Evolutionary conservation across 1,140 invertebrate genomes (phyloP), one percentile per base, ranked within the genome.

Genomic region (Bombus soroeensis): DNA sequence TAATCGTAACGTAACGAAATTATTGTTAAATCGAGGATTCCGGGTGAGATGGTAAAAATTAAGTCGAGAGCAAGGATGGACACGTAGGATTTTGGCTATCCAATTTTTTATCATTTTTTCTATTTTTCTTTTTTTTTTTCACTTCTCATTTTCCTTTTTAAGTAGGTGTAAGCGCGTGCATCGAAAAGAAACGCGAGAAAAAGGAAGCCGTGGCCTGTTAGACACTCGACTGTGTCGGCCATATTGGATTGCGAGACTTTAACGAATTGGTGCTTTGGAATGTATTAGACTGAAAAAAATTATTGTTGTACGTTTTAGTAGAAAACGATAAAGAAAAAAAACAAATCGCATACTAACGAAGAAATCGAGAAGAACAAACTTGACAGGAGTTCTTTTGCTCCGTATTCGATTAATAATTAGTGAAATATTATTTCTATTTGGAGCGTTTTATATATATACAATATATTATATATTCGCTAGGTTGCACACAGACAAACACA

Each of bases 271-370:
- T 95, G 94, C 94, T 95, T 94, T 91, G 93, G 89, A 94, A 94
- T 94, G 88, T 92, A 94, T 95, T 94, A 95, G 94, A 94, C 94
- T 95, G 94, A 95, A 79, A 53, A 94, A 79, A 78, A 94, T 94
- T 91, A 93, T 94, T 94, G 93, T 94, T 94, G 90, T 94, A 94
- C 89, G 79, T 94, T 94, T 88, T 91, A 91, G 89, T 83, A 78
- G 86, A 86, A 72, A 72, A 72, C 34, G 68, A 71, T 70, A 88
- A 80, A 79, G 57, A 77, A 79, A 91, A 83, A 88, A 82, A 39
- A 75, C 37, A 71, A 64, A 88, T 77, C 75, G 28, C 9, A 5
- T 43, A 59, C 4, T 28, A 72, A 59, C 1, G 37, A 59, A 79
- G 41, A 79, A 66, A 81, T 72, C 37, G 71, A 41, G 8, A 53